Evolutionary conservation across 2,797 vertebrate species (phyloP), one percentile per base, ranked within the genome.

Genomic region (Acrossocheilus fasciatus): DNA sequence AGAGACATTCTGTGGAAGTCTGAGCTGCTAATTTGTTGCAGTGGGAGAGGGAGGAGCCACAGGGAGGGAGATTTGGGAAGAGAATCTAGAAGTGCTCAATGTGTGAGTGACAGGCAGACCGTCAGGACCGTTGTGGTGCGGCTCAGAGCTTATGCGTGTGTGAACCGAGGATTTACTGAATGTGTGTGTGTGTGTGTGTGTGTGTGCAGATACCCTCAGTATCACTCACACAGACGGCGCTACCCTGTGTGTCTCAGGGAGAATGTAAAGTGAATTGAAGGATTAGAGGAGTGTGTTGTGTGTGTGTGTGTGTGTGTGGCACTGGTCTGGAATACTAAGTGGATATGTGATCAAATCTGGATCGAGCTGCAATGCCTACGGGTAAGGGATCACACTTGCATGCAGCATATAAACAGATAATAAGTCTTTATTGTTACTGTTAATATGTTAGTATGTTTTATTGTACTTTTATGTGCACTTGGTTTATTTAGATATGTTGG

Each of bases 281-380:
- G 68, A 86, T 74, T 81, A 86, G 69, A 79, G 50, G 15, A 80
- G 47, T 43, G 77, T 64, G 74, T 39, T 79, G 62, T 76, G 52
- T 70, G 14, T 41, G 45, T 69, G 14, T 72, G 68, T 73, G 47
- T 64, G 57, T 70, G 64, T 70, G 82, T 50, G 74, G 47, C 45
- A 54, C 70, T 75, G 34, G 70, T 64, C 77, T 84, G 81, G 86
- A 86, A 89, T 87, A 89, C 81, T 81, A 79, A 89, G 73, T 87
- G 83, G 89, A 87, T 84, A 86, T 89, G 89, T 86, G 78, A 89
- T 86, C 69, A 75, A 64, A 81, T 66, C 30, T 74, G 78, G 45
- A 79, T 79, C 7, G 54, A 64, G 70, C 85, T 75, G 85, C 69
- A 39, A 86, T 86, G 85, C 85, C 85, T 54, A 86, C 69, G 15